Conservation (phyloP, 2,113 vertebrate species). For the Pelecanus crispus region DNA sequence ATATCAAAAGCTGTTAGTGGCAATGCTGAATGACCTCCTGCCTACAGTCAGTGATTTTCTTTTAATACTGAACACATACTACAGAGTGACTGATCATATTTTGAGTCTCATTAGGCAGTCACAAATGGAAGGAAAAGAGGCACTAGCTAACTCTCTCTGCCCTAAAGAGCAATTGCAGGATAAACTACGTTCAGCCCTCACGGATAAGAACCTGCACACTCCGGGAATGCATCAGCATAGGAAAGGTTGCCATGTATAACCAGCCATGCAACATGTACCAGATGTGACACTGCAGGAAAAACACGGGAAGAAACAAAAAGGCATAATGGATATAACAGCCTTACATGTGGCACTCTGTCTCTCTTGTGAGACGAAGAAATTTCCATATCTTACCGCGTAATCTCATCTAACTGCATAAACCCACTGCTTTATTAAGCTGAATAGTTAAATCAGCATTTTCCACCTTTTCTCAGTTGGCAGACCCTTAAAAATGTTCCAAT, state of each 20-base stretch:
- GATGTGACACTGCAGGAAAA: background rate
- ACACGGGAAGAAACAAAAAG: background rate
- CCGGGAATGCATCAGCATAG: background rate
- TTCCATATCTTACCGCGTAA: background rate
- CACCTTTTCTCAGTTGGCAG: background rate
- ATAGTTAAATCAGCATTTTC: background rate
- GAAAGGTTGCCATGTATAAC: background rate
- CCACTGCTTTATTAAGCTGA: background rate
- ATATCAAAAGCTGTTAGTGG: slow-evolving; percentile 16
- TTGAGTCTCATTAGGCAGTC: slow-evolving; percentile 27
- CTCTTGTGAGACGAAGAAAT: background rate
- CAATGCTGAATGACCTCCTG: slow-evolving; percentile 28
- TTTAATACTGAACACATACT: background rate
- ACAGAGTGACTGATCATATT: slow-evolving; percentile 11
- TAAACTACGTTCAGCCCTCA: background rate
- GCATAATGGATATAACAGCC: background rate
- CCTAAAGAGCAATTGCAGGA: background rate
- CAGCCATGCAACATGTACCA: background rate
- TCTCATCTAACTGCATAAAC: background rate
- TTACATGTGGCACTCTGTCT: background rate
- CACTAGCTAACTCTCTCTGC: background rate
- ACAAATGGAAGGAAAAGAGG: background rate
- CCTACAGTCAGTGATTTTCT: slow-evolving; percentile 13
- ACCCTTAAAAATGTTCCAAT: background rate
- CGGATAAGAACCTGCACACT: background rate